These are phyloP conservation scores for Pinna nobilis DNA, from an alignment of 1,140 invertebrate genomes.

Conservation along the genomic window DNA sequence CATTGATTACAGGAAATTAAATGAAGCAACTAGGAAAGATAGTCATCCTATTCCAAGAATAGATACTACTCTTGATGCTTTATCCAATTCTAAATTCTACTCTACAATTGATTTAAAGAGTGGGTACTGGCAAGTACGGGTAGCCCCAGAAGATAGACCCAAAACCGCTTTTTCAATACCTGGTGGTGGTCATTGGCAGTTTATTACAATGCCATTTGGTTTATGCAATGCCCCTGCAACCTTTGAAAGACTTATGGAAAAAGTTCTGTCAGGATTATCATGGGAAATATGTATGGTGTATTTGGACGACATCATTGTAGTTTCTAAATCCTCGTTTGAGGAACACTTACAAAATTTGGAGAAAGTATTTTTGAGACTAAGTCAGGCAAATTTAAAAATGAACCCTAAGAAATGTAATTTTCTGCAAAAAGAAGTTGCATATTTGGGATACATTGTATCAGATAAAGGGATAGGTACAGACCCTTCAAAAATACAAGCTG, in stretches of 20 bases:
- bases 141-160: constrained; percentile 38
- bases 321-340: constrained; percentile 20
- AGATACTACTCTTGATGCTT: constrained; percentile 1
- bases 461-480: constrained; percentile 28
- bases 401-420: constrained; percentile 37
- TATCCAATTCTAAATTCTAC: constrained; percentile 6
- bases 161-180: constrained; percentile 61
- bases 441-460: constrained; percentile 39
- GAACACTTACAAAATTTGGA: constrained; percentile 33
- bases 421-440: constrained; percentile 25
- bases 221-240: constrained; percentile 48
- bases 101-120: constrained; percentile 15
- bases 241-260: constrained; percentile 57
- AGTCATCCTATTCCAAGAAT: constrained; percentile 45
- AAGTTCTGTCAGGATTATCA: constrained; percentile 6
- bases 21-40: constrained; percentile 37
- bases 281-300: constrained; percentile 52
- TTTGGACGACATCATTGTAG: constrained; percentile 40
- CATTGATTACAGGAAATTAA: constrained; percentile 74
- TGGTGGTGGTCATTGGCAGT: constrained; percentile 13
- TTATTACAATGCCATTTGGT: background rate
- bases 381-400: constrained; percentile 34
- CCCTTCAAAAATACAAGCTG: constrained; percentile 40
- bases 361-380: constrained; percentile 15
- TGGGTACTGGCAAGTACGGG: constrained; percentile 15